A percentile compares a stretch with the other conserved stretches of the same genome.
These are phyloP conservation scores for Metopia argyrocephala DNA, from an alignment of 2,888 invertebrate genomes.

Conservation along the genomic window DNA sequence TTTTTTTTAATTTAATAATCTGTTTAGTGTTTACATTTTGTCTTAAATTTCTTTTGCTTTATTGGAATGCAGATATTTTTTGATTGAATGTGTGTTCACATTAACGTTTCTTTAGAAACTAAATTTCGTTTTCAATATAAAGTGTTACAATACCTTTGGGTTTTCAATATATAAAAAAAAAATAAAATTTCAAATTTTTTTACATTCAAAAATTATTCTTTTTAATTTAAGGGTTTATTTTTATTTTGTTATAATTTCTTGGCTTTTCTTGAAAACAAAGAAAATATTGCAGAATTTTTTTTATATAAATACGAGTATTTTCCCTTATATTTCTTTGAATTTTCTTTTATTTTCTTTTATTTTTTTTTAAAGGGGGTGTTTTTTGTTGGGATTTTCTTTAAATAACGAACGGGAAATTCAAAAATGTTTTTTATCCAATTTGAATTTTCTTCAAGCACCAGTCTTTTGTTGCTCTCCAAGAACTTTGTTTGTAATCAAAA, in stretches of 20 bases:
- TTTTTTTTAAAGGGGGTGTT: slow-evolving; percentile 48
- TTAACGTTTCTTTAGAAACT: slow-evolving; percentile 78
- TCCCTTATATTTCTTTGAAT: slow-evolving; percentile 42
- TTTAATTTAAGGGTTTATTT: slow-evolving; percentile 53
- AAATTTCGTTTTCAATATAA: slow-evolving; percentile 65
- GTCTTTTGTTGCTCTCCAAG: not conserved
- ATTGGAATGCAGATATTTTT: not conserved
- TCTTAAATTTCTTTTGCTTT: not conserved
- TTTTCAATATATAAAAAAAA: not conserved
- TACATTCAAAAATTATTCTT: not conserved
- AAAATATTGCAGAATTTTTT: slow-evolving; percentile 31
- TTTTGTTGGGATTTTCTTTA: slow-evolving; percentile 6
- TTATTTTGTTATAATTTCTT: slow-evolving; percentile 33
- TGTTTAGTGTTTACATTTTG: not conserved
- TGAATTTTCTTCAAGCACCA: no score
- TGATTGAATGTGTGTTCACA: slow-evolving; percentile 67
- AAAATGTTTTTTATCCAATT: slow-evolving; percentile 23
- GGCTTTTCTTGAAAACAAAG: slow-evolving; percentile 6
- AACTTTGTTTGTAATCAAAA: not conserved
- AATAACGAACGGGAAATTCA: not conserved
- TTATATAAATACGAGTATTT: no score
- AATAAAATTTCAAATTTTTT: slow-evolving; percentile 5
- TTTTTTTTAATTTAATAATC: slow-evolving; percentile 30
- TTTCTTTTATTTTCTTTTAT: slow-evolving; percentile 12
- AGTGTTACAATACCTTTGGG: slow-evolving; percentile 58